Evolutionary conservation across 35 echinoderm and acorn worm genomes (phyloP).

Genomic region (Stichopus chloronotus): DNA sequence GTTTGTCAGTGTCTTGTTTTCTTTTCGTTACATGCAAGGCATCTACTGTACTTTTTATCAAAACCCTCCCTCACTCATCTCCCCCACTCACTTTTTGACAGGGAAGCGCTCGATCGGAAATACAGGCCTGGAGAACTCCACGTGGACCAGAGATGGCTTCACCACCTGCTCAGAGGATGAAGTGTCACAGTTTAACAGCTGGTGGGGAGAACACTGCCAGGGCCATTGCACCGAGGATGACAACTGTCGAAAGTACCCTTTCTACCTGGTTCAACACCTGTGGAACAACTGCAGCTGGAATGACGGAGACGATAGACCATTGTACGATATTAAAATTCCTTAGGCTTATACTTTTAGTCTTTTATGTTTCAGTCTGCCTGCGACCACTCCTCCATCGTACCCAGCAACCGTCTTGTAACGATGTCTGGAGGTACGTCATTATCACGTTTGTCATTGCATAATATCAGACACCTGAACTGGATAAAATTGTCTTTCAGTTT

Average conservation of each 20-base stretch:
- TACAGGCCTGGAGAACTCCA: constrained; percentile 44
- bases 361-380: not conserved
- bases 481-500: no score
- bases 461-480: no score
- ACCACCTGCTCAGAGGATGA: constrained; percentile 74
- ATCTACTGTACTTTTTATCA: no score
- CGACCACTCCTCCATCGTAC: no score
- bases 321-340: constrained; percentile 75
- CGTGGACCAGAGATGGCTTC: constrained; percentile 89
- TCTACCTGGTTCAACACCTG: constrained; percentile 79
- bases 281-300: constrained; percentile 97
- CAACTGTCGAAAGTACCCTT: constrained; percentile 81
- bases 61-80: not conserved
- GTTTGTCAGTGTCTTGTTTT: no score
- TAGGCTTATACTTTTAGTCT: not conserved
- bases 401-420: no score
- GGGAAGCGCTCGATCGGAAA: constrained; percentile 61
- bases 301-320: constrained; percentile 48
- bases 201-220: constrained; percentile 69
- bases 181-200: constrained; percentile 68
- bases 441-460: no score
- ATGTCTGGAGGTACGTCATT: no score
- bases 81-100: constrained; percentile 6
- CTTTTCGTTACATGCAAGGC: no score
- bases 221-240: constrained; percentile 70